Conservation (phyloP, 2,797 vertebrate species). For the Hozukius guyotensis region DNA sequence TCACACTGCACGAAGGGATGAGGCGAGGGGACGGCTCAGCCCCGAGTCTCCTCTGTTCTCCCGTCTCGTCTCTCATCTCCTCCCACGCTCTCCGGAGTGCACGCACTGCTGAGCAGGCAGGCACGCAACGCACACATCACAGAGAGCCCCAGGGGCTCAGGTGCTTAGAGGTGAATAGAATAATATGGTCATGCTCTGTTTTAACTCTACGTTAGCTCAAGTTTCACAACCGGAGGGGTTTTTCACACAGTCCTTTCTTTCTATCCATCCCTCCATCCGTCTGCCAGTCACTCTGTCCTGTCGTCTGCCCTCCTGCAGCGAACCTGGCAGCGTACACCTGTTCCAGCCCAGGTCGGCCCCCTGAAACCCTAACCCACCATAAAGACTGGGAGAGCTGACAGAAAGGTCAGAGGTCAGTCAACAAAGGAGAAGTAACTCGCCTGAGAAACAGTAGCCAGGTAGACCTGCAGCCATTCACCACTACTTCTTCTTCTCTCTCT, state of each 20-base stretch:
- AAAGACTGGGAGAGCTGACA: constrained; percentile 58
- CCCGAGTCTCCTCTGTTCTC: constrained; percentile 51
- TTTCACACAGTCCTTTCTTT: constrained; percentile 27
- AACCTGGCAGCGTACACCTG: constrained; percentile 63
- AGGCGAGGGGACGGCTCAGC: constrained; percentile 37
- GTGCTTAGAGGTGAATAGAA: constrained; percentile 68
- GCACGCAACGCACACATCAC: constrained; percentile 39
- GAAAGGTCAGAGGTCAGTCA: constrained; percentile 65
- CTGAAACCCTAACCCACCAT: constrained; percentile 67
- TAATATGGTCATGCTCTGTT: constrained; percentile 63
- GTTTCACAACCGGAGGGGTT: constrained; percentile 65
- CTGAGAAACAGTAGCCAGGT: constrained; percentile 46
- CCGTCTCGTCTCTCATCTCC: constrained; percentile 61
- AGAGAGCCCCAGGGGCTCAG: constrained; percentile 55
- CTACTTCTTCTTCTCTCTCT: background rate
- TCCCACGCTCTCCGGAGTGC: constrained; percentile 44
- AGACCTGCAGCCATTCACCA: constrained; percentile 8
- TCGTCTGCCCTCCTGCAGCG: constrained; percentile 45
- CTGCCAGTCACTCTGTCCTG: constrained; percentile 50
- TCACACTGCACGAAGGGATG: constrained; percentile 63
- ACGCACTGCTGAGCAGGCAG: constrained; percentile 55
- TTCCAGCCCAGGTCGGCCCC: constrained; percentile 49
- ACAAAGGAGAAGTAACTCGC: constrained; percentile 55
- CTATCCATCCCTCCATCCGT: constrained; percentile 14
- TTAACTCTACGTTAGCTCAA: constrained; percentile 57